Conservation (phyloP, 1,140 invertebrate species). For the Babylonia areolata region DNA sequence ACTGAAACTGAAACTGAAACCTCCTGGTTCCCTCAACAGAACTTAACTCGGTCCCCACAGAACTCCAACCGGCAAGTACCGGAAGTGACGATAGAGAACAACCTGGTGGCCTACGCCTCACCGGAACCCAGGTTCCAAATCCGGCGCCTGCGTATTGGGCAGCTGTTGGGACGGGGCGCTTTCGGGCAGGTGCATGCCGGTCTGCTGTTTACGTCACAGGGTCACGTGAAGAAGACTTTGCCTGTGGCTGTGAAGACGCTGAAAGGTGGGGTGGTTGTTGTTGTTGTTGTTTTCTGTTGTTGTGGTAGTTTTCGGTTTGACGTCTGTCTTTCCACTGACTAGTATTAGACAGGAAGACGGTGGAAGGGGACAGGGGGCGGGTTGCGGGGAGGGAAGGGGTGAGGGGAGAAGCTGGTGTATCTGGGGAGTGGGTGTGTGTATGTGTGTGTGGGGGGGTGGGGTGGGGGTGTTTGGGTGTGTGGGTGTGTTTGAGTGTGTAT, state of each 20-base stretch:
- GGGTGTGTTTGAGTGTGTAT: conserved; percentile 6
- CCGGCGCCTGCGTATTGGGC: conserved; percentile 88
- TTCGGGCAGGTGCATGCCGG: conserved; percentile 81
- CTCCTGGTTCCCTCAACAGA: too few species aligned
- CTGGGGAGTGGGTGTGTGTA: background rate
- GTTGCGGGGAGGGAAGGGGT: too few species aligned
- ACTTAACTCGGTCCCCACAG: background rate
- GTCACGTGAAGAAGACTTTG: conserved; percentile 35
- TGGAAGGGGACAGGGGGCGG: too few species aligned
- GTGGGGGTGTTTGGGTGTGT: background rate
- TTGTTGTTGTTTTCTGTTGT: too few species aligned
- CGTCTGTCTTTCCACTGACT: background rate
- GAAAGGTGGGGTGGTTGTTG: conserved; percentile 49
- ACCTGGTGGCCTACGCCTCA: conserved; percentile 8
- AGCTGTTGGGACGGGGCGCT: conserved; percentile 93
- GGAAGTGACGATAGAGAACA: conserved; percentile 3
- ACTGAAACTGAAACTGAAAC: too few species aligned
- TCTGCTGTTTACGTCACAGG: conserved; percentile 1
- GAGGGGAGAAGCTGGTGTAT: background rate
- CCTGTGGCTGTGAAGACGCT: conserved; percentile 52
- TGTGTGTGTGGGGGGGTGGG: background rate
- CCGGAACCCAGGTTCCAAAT: conserved; percentile 91
- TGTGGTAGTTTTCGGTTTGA: too few species aligned
- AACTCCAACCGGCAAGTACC: background rate
- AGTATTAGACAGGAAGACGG: background rate